Evolutionary conservation across 1,140 invertebrate species (phyloP).

Genomic region (Papilio glaucus): DNA sequence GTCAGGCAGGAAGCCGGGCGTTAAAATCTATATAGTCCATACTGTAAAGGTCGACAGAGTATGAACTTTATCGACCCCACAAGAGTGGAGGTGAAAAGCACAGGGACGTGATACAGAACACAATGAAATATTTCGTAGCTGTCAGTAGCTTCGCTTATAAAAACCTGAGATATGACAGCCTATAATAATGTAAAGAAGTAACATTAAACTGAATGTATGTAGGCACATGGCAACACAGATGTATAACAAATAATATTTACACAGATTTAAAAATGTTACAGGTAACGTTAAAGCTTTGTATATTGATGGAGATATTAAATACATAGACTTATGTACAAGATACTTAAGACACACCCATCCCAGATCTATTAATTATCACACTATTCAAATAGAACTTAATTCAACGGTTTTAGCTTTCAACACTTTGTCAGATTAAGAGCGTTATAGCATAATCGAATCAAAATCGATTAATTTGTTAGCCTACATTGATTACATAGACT

Average conservation of each 20-base stretch:
- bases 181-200: slow-evolving; percentile 4
- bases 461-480: slow-evolving; percentile 36
- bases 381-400: slow-evolving; percentile 45
- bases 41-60: no score
- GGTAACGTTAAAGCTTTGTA: slow-evolving; percentile 66
- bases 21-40: no score
- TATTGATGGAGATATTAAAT: slow-evolving; percentile 55
- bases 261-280: slow-evolving; percentile 52
- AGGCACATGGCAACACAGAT: slow-evolving; percentile 53
- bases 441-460: neutral
- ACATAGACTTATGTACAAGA: slow-evolving; percentile 54
- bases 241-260: slow-evolving; percentile 63
- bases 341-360: slow-evolving; percentile 49
- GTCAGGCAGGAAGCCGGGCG: no score
- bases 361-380: slow-evolving; percentile 51
- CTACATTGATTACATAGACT: slow-evolving; percentile 45
- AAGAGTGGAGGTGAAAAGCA: no score
- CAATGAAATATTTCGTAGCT: no score
- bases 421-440: slow-evolving; percentile 26
- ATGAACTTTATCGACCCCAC: no score
- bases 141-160: neutral
- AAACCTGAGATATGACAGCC: neutral
- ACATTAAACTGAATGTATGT: slow-evolving; percentile 17
- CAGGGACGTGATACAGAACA: no score
- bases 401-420: slow-evolving; percentile 25